These are phyloP conservation scores for Mechanitis messenoides DNA, from an alignment of 2,888 invertebrate genomes.

Conservation along the genomic window DNA sequence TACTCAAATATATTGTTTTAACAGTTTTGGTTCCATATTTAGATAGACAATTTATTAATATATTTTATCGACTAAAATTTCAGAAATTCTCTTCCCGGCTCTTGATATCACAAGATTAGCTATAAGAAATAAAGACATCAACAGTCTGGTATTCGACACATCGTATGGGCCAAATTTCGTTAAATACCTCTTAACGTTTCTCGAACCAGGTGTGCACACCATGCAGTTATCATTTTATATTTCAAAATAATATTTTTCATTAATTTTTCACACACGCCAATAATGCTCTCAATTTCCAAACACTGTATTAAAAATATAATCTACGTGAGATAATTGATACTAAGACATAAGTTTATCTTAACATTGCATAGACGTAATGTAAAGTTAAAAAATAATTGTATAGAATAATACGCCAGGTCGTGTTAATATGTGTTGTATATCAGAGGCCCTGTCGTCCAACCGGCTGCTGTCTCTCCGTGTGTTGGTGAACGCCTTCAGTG, in stretches of 20 bases:
- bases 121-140: conserved; percentile 81
- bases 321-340: too few species aligned
- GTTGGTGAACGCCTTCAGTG: conserved; percentile 88
- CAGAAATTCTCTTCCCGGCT: conserved; percentile 90
- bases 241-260: conserved; percentile 11
- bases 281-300: too few species aligned
- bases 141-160: conserved; percentile 61
- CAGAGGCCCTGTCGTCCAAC: conserved; percentile 80
- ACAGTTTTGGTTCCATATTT: too few species aligned
- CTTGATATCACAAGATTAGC: conserved; percentile 91
- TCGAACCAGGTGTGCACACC: conserved; percentile 49
- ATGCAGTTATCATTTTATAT: too few species aligned
- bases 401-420: neutral
- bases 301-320: too few species aligned
- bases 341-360: too few species aligned
- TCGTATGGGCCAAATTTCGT: conserved; percentile 58
- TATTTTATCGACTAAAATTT: conserved; percentile 21
- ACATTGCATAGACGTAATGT: too few species aligned
- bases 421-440: conserved; percentile 17
- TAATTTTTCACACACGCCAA: conserved; percentile 19
- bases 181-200: conserved; percentile 52
- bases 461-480: conserved; percentile 87
- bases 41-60: too few species aligned
- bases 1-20: too few species aligned
- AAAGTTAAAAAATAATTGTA: too few species aligned